A percentile compares a stretch with the other conserved stretches of the same genome.
These are phyloP conservation scores for Manis crassicaudata DNA, from an alignment of 2,797 vertebrate genomes.

Conservation along the genomic window DNA sequence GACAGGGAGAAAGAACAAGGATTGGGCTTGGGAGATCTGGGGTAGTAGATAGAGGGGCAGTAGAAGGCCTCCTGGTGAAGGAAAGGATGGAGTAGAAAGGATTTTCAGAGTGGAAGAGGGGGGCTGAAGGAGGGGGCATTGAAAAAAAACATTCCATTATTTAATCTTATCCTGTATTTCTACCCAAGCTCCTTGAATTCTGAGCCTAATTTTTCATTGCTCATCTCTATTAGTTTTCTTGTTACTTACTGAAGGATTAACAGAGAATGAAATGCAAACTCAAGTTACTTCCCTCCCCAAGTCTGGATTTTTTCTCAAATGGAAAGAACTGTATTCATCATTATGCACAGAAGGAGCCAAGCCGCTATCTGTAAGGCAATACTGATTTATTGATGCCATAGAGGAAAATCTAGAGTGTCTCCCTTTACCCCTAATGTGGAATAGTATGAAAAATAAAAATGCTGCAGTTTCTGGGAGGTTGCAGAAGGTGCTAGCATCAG, in stretches of 20 bases:
- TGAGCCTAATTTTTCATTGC: not conserved
- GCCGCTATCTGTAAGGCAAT: not conserved
- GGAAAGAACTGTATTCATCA: not conserved
- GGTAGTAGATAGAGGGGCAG: rapidly evolving
- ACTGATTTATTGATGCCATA: not conserved
- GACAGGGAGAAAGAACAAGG: not conserved
- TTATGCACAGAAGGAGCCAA: not conserved
- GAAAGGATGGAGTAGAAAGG: not conserved
- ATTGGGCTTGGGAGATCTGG: not conserved
- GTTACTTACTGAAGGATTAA: not conserved
- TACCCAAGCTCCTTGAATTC: not conserved
- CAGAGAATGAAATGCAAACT: not conserved
- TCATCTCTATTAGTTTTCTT: not conserved
- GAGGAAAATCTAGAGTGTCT: not conserved
- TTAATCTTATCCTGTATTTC: not conserved
- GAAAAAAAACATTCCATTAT: not conserved
- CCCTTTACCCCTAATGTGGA: too few relatives aligned
- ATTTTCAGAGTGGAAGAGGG: not conserved
- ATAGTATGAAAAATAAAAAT: not conserved
- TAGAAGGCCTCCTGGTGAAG: not conserved
- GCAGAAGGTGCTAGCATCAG: not conserved
- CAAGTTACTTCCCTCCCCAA: not conserved
- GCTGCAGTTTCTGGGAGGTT: not conserved
- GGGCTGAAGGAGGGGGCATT: not conserved
- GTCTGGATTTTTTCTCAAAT: not conserved